Conservation (phyloP, 2,888 invertebrate species). For the Caenorhabditis virilis region DNA sequence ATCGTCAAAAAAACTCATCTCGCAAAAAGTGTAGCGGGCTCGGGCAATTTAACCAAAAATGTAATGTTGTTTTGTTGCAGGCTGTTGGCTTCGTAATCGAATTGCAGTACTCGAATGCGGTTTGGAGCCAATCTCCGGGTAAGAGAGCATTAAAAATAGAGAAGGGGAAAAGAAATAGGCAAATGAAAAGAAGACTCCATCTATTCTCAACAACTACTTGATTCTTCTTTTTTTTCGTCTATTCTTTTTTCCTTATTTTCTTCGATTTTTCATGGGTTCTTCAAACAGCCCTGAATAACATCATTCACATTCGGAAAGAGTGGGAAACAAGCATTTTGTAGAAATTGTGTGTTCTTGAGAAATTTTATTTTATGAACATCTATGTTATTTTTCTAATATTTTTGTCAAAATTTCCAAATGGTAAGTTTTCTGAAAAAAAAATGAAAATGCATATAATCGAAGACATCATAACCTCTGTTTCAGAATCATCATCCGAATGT, state of each 20-base stretch:
- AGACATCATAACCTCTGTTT: neutral
- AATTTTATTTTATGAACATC: slow-evolving; percentile 20
- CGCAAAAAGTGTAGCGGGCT: slow-evolving; percentile 5
- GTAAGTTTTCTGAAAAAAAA: neutral
- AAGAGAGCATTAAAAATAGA: slow-evolving; percentile 5
- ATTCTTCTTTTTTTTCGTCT: slow-evolving; percentile 5
- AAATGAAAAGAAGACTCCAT: no score
- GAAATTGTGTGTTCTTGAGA: no score
- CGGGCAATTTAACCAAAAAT: neutral
- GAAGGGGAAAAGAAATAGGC: slow-evolving; percentile 8
- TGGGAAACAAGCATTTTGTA: no score
- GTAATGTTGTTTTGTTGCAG: slow-evolving; percentile 22
- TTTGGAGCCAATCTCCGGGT: slow-evolving; percentile 42
- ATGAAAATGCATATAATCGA: neutral
- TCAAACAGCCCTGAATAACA: neutral
- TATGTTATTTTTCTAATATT: slow-evolving; percentile 26
- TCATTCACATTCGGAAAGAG: no score
- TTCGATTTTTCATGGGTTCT: slow-evolving; percentile 10
- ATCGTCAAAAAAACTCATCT: no score
- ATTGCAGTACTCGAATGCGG: slow-evolving; percentile 43
- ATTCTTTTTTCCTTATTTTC: neutral
- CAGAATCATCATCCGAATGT: slow-evolving; percentile 35
- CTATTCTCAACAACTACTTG: slow-evolving; percentile 9
- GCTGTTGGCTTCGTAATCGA: slow-evolving; percentile 45
- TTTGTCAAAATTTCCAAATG: neutral